phyloP scores from a whole-genome alignment of 1,140 invertebrate species.

The Spodoptera frugiperda region DNA sequence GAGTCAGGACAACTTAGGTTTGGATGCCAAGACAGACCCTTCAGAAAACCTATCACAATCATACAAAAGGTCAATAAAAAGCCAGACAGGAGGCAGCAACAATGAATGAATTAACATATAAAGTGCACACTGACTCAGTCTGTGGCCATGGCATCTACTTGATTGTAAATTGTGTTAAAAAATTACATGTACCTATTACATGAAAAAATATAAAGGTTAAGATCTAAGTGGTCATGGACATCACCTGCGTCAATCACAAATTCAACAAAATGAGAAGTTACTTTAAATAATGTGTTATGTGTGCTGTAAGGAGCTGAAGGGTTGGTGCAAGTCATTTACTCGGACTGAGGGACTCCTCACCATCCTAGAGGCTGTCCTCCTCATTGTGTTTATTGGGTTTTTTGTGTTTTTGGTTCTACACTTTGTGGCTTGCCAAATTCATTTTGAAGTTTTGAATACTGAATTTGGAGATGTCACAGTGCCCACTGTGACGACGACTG shows the following conservation, averaged over 20 bases:
- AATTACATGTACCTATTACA: not conserved
- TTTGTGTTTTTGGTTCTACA: constrained; percentile 74
- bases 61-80: constrained; percentile 39
- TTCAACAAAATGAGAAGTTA: constrained; percentile 41
- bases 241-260: constrained; percentile 1
- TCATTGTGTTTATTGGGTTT: constrained; percentile 63
- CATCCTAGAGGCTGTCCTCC: constrained; percentile 63
- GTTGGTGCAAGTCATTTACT: constrained; percentile 77
- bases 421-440: constrained; percentile 58
- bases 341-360: constrained; percentile 63
- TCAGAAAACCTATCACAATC: constrained; percentile 87
- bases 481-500: not conserved
- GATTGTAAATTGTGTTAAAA: no score
- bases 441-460: not conserved
- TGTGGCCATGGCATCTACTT: no score
- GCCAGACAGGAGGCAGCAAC: constrained; percentile 13
- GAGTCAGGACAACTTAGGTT: constrained; percentile 96
- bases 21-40: constrained; percentile 92
- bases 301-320: constrained; percentile 68
- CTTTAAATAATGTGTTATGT: constrained; percentile 65
- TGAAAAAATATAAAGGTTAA: not conserved
- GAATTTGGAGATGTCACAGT: not conserved
- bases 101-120: not conserved
- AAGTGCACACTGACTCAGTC: not conserved
- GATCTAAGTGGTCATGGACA: constrained; percentile 28